Conservation (phyloP, 1,140 invertebrate genomes). For the Dendroctonus valens region DNA sequence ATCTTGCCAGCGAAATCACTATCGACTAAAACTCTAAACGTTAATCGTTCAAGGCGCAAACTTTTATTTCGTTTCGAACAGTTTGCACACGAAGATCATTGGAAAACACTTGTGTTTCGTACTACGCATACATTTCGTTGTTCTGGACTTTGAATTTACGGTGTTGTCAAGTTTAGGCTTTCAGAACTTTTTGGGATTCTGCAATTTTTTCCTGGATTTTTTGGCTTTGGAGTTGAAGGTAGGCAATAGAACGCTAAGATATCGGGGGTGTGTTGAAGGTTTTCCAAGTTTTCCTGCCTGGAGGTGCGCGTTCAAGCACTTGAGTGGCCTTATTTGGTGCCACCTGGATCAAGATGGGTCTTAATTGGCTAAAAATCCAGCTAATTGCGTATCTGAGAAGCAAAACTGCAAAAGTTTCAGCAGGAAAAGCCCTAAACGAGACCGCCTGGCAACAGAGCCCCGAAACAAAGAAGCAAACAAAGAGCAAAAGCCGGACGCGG, state of each 20-base stretch:
- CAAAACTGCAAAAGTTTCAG: neutral
- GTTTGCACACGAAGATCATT: slow-evolving; percentile 13
- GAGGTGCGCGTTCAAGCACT: too few relatives aligned
- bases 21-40: slow-evolving; percentile 22
- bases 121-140: slow-evolving; percentile 3
- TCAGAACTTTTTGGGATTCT: neutral
- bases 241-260: too few relatives aligned
- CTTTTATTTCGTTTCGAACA: neutral
- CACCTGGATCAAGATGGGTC: too few relatives aligned
- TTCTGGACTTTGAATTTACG: neutral
- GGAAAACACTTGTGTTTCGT: slow-evolving; percentile 7
- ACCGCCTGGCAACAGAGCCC: neutral
- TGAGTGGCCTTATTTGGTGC: too few relatives aligned
- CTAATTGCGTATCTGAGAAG: neutral
- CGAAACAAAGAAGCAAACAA: neutral
- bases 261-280: too few relatives aligned
- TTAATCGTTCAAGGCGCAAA: slow-evolving; percentile 4
- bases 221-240: too few relatives aligned
- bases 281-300: too few relatives aligned
- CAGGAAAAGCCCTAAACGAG: neutral
- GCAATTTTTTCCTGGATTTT: neutral
- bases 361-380: too few relatives aligned
- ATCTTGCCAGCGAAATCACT: slow-evolving; percentile 52
- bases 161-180: slow-evolving; percentile 1
- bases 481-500: neutral